phyloP scores from a whole-genome alignment of 1,140 invertebrate species.

The Elymnias hypermnestra region DNA sequence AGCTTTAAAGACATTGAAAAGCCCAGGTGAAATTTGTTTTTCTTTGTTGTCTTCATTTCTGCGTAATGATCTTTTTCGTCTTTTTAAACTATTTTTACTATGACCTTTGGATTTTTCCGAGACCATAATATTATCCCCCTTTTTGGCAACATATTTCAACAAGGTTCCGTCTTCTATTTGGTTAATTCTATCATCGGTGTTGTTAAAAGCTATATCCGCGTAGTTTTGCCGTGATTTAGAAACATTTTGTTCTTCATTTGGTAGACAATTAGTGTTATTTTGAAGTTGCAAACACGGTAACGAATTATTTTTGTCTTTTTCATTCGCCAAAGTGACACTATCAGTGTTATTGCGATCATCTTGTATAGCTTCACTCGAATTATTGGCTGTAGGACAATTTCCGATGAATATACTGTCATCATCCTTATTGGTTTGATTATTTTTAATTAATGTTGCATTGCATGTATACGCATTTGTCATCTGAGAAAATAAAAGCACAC shows the following conservation, averaged over 20 bases:
- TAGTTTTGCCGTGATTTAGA: no score
- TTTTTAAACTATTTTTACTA: conserved; percentile 40
- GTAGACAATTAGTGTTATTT: not conserved
- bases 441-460: conserved; percentile 2
- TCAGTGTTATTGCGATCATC: conserved; percentile 3
- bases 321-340: not conserved
- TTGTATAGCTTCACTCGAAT: not conserved
- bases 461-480: conserved; percentile 25
- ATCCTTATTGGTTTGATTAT: not conserved
- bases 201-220: not conserved
- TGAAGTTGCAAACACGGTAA: not conserved
- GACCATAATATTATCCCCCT: conserved; percentile 11
- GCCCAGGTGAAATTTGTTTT: conserved; percentile 20
- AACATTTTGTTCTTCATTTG: not conserved
- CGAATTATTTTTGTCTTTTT: not conserved
- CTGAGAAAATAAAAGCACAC: conserved; percentile 15
- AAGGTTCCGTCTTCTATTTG: conserved; percentile 1
- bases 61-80: conserved; percentile 38
- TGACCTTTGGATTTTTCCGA: conserved; percentile 41
- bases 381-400: not conserved
- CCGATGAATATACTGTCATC: conserved; percentile 4
- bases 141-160: conserved; percentile 14
- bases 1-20: conserved; percentile 17
- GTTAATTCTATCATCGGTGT: not conserved
- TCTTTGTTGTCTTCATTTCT: not conserved